Evolutionary conservation across 2,888 invertebrate species (phyloP).

Genomic region (Merodon equestris): DNA sequence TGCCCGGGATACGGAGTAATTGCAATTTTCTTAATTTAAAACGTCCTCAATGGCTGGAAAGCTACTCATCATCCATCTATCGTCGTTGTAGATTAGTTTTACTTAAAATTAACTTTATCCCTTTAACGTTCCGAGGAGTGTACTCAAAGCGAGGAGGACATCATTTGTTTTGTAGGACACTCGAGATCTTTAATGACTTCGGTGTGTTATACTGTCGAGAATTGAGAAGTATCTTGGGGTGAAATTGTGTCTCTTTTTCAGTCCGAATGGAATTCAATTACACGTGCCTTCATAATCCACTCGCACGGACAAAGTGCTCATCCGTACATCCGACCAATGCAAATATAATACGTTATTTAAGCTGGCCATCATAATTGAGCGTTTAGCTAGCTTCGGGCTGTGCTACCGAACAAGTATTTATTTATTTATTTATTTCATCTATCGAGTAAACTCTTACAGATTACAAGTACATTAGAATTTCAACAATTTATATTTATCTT

Average conservation of each 20-base stretch:
- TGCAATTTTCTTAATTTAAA: constrained; percentile 58
- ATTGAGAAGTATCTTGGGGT: no score
- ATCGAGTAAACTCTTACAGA: no score
- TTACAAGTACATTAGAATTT: no score
- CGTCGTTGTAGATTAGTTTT: constrained; percentile 48
- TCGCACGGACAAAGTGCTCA: not conserved
- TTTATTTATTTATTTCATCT: no score
- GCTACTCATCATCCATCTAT: constrained; percentile 52
- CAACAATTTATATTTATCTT: no score
- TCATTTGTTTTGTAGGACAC: constrained; percentile 40
- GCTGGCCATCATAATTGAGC: constrained; percentile 29
- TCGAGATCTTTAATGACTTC: no score
- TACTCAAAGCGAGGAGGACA: constrained; percentile 42
- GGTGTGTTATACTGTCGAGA: no score
- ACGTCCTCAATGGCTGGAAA: constrained; percentile 47
- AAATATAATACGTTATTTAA: constrained; percentile 12
- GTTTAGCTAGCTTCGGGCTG: constrained; percentile 23
- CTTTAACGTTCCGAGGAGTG: constrained; percentile 9
- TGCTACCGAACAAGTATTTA: constrained; percentile 32
- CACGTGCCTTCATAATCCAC: not conserved
- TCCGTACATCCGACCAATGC: not conserved
- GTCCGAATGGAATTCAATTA: not conserved
- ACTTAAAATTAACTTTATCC: constrained; percentile 56
- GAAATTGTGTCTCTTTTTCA: no score
- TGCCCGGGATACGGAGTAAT: constrained; percentile 15